These are phyloP conservation scores for Oopsacas minuta DNA, from an alignment of 37 sponge, comb jelly and placozoan species.

Conservation along the genomic window DNA sequence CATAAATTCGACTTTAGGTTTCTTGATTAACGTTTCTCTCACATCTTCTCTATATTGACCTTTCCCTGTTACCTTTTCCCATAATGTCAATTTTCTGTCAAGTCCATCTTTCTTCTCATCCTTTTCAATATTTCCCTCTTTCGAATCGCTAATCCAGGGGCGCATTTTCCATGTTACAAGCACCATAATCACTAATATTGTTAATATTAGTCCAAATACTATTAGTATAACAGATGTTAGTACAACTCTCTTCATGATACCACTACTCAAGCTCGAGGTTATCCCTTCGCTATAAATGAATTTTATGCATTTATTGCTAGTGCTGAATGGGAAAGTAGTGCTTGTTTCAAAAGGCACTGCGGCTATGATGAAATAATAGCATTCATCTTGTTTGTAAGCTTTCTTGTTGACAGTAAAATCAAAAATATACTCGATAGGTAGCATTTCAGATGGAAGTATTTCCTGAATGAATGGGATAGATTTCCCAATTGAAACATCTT, in stretches of 20 bases:
- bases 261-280: not conserved
- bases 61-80: not conserved
- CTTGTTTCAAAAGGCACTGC: not conserved
- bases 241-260: not conserved
- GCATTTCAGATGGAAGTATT: not conserved
- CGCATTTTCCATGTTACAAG: not conserved
- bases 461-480: not conserved
- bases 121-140: not conserved
- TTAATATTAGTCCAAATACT: not conserved
- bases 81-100: not conserved
- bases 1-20: not conserved
- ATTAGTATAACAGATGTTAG: not conserved
- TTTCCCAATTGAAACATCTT: not conserved
- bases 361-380: not conserved
- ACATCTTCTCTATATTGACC: not conserved
- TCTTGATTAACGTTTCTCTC: not conserved
- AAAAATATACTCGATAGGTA: not conserved
- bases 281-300: not conserved
- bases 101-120: not conserved
- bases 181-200: not conserved
- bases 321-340: not conserved
- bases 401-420: not conserved
- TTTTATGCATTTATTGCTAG: not conserved
- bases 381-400: conserved; percentile 1
- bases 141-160: not conserved